These are phyloP conservation scores for Steatornis caripensis DNA, from an alignment of 2,113 vertebrate genomes.

Conservation along the genomic window DNA sequence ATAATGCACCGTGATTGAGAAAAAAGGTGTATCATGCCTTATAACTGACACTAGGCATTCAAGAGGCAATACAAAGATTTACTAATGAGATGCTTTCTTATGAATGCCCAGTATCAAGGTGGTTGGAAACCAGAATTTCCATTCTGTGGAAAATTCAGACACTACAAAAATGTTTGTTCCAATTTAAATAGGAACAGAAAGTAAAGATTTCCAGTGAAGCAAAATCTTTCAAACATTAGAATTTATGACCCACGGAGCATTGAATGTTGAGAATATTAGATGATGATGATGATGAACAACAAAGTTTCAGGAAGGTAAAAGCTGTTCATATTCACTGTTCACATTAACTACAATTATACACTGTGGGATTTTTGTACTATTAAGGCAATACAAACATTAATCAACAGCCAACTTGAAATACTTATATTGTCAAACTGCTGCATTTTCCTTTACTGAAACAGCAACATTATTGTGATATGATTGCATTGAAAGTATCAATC, in stretches of 20 bases:
- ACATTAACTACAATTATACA: background rate
- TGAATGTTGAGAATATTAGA: background rate
- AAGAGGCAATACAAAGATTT: background rate
- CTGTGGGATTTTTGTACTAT: fast-evolving
- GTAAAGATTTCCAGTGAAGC: background rate
- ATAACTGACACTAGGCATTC: background rate
- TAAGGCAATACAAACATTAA: background rate
- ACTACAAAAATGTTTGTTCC: background rate
- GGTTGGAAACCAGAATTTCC: background rate
- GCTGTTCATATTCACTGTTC: background rate
- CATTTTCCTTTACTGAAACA: background rate
- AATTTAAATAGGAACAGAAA: background rate
- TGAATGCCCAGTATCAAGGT: background rate
- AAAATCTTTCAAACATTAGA: background rate
- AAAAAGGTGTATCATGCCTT: background rate
- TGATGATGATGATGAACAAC: background rate
- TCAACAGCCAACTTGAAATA: background rate
- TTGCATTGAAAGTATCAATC: background rate
- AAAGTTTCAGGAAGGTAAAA: background rate
- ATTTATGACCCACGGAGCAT: background rate
- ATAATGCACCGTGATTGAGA: background rate
- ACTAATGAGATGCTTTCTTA: background rate
- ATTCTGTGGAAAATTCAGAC: background rate
- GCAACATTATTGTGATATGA: background rate
- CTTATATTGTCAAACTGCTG: background rate